Conservation (phyloP, 2,888 invertebrate genomes). For the Spicauda simplicius region DNA sequence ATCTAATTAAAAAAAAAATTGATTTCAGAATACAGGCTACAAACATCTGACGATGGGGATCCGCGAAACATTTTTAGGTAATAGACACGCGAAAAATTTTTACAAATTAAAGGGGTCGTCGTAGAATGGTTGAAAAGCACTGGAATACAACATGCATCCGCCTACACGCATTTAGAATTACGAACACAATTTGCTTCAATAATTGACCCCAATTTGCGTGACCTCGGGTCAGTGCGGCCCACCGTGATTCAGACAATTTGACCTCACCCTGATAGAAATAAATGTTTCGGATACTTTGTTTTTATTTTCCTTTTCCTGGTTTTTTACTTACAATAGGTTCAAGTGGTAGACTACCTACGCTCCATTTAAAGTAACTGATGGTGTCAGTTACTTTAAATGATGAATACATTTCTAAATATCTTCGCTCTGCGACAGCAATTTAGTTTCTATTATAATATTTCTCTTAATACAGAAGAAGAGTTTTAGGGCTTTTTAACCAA, state of each 20-base stretch:
- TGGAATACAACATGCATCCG: slow-evolving; percentile 43
- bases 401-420: not conserved
- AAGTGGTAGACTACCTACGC: not conserved
- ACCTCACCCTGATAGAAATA: slow-evolving; percentile 37
- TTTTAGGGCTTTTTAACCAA: too few relatives aligned
- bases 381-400: too few relatives aligned
- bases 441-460: too few relatives aligned
- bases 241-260: slow-evolving; percentile 58
- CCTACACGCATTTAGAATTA: slow-evolving; percentile 49
- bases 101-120: too few relatives aligned
- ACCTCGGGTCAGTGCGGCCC: slow-evolving; percentile 55
- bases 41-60: too few relatives aligned
- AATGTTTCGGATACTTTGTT: not conserved
- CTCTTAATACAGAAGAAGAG: too few relatives aligned
- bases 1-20: too few relatives aligned
- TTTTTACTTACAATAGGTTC: not conserved
- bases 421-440: not conserved
- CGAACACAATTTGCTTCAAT: slow-evolving; percentile 63
- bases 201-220: slow-evolving; percentile 68
- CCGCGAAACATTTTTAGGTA: too few relatives aligned
- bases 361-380: not conserved
- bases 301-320: not conserved
- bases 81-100: too few relatives aligned
- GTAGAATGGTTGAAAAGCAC: too few relatives aligned
- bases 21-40: too few relatives aligned